Conservation (phyloP, 2,113 vertebrate species). For the Aptenodytes forsteri region DNA sequence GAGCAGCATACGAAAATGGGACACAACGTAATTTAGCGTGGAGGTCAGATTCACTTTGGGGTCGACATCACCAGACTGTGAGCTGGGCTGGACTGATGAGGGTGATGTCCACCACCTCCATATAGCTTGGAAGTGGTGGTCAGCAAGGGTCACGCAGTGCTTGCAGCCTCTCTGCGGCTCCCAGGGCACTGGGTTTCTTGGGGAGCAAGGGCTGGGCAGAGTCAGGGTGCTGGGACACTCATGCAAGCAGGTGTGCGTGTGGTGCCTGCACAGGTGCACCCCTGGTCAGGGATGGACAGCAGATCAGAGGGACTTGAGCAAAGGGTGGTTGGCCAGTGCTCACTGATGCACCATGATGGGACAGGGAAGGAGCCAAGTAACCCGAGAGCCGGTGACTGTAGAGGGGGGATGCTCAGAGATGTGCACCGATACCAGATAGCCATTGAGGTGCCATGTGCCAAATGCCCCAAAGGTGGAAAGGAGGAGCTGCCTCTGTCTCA, state of each 20-base stretch:
- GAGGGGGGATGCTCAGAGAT: not conserved
- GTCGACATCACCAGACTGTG: rapidly evolving
- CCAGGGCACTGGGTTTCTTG: rapidly evolving
- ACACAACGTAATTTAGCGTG: rapidly evolving
- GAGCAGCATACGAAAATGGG: rapidly evolving
- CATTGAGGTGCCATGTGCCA: rapidly evolving
- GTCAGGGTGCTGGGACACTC: rapidly evolving
- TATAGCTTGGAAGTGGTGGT: rapidly evolving
- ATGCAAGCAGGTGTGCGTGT: rapidly evolving
- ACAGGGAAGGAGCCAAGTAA: not conserved
- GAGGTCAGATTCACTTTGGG: not conserved
- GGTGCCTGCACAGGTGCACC: not conserved
- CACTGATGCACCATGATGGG: rapidly evolving
- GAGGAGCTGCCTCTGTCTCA: not conserved
- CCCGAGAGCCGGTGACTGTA: rapidly evolving
- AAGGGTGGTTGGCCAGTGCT: rapidly evolving
- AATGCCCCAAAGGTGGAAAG: not conserved
- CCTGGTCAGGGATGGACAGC: not conserved
- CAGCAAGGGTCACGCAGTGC: too few relatives aligned
- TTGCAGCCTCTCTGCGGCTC: not conserved
- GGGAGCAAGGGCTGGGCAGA: not conserved
- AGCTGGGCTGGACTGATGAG: not conserved
- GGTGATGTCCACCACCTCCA: rapidly evolving
- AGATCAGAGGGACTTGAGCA: not conserved
- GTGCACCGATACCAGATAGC: not conserved